A percentile compares a stretch with the other conserved stretches of the same genome.
Conservation (phyloP, 2,797 vertebrate genomes). For the Pelodytes ibericus region DNA sequence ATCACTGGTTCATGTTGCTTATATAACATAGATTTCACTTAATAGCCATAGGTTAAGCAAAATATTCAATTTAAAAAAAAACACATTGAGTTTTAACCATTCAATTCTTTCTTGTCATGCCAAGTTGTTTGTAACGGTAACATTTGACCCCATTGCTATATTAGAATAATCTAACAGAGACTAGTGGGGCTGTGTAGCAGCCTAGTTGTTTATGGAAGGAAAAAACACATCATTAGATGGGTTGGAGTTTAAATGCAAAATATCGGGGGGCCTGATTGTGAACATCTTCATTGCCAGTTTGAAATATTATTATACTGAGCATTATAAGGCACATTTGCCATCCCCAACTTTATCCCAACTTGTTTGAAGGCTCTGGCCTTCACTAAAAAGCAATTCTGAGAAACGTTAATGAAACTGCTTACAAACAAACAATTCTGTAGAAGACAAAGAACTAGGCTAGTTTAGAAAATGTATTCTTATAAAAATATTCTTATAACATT, state of each 20-base stretch:
- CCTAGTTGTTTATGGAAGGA: constrained; percentile 23
- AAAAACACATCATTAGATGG: constrained; percentile 31
- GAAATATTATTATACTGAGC: not conserved
- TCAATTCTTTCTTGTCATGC: constrained; percentile 31
- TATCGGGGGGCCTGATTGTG: not conserved
- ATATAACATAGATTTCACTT: not conserved
- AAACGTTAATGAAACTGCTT: no score
- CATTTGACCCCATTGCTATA: not conserved
- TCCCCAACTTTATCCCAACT: no score
- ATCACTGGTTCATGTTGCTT: not conserved
- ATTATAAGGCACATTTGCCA: constrained; percentile 12
- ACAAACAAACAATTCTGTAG: no score
- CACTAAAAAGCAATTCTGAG: no score
- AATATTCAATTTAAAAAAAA: constrained; percentile 6
- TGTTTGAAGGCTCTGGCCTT: no score
- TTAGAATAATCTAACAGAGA: not conserved
- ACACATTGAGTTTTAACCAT: constrained; percentile 12
- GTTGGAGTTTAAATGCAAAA: not conserved
- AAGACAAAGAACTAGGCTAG: no score
- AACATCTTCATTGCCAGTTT: not conserved
- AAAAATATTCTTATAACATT: no score
- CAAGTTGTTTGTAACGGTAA: constrained; percentile 21
- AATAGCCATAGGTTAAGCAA: constrained; percentile 6
- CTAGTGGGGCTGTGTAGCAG: not conserved
- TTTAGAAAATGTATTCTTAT: no score